Conservation (phyloP, 2,888 invertebrate genomes). For the Cynaeus angustus region DNA sequence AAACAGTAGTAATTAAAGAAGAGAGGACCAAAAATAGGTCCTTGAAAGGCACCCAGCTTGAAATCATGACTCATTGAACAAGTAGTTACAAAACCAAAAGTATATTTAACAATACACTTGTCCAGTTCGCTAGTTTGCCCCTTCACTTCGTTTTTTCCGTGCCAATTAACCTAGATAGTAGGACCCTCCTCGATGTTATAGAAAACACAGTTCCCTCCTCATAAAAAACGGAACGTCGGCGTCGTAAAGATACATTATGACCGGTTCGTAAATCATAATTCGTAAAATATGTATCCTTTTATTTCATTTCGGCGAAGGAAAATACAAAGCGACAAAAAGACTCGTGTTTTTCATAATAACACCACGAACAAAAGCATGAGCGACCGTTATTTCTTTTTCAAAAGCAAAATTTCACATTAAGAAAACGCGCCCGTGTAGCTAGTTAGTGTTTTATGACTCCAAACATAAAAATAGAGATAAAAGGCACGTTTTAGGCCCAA, state of each 20-base stretch:
- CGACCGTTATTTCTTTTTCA: conserved; percentile 2
- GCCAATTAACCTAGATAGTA: conserved; percentile 33
- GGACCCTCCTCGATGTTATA: conserved; percentile 32
- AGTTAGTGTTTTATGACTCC: too few species aligned
- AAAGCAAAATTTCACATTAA: not conserved
- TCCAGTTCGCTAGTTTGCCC: too few species aligned
- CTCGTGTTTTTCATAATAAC: conserved; percentile 22
- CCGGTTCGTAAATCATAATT: conserved; percentile 51
- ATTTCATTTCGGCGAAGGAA: conserved; percentile 50
- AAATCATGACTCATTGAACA: too few species aligned
- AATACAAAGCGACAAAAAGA: conserved; percentile 27
- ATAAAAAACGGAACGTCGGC: conserved; percentile 43
- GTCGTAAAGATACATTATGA: conserved; percentile 51
- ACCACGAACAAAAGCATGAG: conserved; percentile 20
- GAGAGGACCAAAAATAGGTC: too few species aligned
- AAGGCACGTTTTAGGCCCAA: too few species aligned
- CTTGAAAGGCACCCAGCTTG: too few species aligned
- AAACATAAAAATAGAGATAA: too few species aligned
- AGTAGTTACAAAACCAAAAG: too few species aligned
- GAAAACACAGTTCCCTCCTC: conserved; percentile 40
- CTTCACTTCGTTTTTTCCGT: conserved; percentile 12
- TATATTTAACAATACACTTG: too few species aligned
- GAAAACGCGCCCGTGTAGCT: too few species aligned
- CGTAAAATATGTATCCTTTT: conserved; percentile 51
- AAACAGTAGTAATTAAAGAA: too few species aligned